These are phyloP conservation scores for Xanthia icteritia DNA, from an alignment of 2,888 invertebrate genomes.

Conservation along the genomic window DNA sequence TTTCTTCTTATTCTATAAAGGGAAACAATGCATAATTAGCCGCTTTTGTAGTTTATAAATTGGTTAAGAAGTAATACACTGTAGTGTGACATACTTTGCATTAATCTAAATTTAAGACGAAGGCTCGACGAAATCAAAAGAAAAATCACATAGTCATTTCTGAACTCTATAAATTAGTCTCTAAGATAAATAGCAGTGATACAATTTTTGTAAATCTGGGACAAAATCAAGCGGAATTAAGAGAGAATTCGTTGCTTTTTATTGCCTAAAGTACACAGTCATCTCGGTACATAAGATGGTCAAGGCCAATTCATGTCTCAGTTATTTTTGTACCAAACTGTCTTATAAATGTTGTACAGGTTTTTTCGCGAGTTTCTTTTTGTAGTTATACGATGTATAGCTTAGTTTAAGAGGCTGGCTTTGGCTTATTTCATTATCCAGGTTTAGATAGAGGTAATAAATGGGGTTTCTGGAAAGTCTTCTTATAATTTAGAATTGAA, in stretches of 20 bases:
- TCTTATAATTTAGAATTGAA: too few relatives aligned
- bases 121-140: neutral
- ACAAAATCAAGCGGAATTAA: conserved; percentile 32
- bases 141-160: neutral
- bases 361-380: conserved; percentile 38
- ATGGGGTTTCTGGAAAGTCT: neutral
- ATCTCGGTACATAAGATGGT: conserved; percentile 43
- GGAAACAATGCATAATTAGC: conserved; percentile 45
- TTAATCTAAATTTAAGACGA: neutral
- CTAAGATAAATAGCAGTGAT: neutral
- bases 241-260: conserved; percentile 33
- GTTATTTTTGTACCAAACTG: conserved; percentile 57
- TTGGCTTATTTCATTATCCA: neutral
- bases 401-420: conserved; percentile 1
- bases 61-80: conserved; percentile 14
- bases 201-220: neutral
- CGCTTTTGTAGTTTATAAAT: neutral
- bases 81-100: conserved; percentile 1
- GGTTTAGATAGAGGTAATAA: neutral
- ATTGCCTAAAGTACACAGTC: conserved; percentile 54
- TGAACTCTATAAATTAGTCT: neutral
- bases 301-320: conserved; percentile 59
- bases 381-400: conserved; percentile 8
- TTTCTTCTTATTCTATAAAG: conserved; percentile 23
- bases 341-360: conserved; percentile 43